Percentiles rank a stretch among this genome's conserved stretches.
phyloP scores from a whole-genome alignment of 1,140 invertebrate genomes.

The Drosophila arawakana region DNA sequence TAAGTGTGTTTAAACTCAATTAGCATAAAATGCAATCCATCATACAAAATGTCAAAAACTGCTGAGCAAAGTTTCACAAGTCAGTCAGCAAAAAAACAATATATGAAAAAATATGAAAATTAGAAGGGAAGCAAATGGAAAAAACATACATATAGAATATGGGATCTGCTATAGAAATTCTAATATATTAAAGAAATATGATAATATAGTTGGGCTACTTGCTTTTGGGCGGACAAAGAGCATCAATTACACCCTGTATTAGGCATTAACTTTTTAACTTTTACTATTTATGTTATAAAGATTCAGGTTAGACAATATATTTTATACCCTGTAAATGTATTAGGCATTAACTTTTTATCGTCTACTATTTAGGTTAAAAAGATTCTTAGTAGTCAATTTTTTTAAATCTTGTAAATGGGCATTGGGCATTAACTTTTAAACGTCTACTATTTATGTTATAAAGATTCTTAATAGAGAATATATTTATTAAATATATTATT shows the following conservation, averaged over 20 bases:
- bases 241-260: conserved; percentile 7
- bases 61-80: conserved; percentile 81
- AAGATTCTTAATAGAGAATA: too few species aligned
- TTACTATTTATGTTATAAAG: too few species aligned
- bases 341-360: too few species aligned
- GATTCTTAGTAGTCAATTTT: too few species aligned
- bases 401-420: too few species aligned
- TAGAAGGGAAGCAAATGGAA: conserved; percentile 37
- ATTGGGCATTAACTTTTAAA: too few species aligned
- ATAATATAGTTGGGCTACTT: conserved; percentile 62
- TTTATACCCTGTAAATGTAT: too few species aligned
- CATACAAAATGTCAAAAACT: conserved; percentile 82
- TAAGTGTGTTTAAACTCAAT: conserved; percentile 78
- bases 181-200: conserved; percentile 82
- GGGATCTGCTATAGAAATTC: conserved; percentile 50
- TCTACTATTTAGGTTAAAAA: background rate
- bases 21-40: conserved; percentile 83
- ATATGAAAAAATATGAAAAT: conserved; percentile 19
- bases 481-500: background rate
- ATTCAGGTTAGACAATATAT: too few species aligned
- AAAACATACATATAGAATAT: conserved; percentile 21
- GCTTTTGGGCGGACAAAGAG: conserved; percentile 32
- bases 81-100: conserved; percentile 46
- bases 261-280: too few species aligned
- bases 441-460: background rate